phyloP scores from a whole-genome alignment of 2,888 invertebrate genomes.

The Cheilosia vulpina region DNA sequence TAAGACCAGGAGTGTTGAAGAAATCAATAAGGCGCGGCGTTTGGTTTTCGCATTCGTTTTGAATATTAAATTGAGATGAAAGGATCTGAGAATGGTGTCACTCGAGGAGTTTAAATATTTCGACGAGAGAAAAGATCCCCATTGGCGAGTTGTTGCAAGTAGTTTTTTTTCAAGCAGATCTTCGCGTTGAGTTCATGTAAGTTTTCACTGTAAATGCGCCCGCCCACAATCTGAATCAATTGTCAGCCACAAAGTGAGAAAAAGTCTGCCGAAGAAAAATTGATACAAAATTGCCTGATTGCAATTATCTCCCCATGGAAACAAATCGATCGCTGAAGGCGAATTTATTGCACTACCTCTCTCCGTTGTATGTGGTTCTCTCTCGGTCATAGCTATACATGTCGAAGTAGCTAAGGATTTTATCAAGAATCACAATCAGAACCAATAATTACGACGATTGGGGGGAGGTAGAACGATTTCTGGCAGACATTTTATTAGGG shows the following conservation, averaged over 20 bases:
- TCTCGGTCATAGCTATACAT: too few relatives aligned
- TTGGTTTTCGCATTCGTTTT: constrained; percentile 34
- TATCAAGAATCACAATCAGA: constrained; percentile 28
- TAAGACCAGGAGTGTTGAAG: background rate
- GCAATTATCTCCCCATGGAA: background rate
- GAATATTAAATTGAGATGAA: constrained; percentile 38
- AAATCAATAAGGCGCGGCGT: constrained; percentile 50
- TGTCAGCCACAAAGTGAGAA: too few relatives aligned
- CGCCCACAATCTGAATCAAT: too few relatives aligned
- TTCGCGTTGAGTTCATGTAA: too few relatives aligned
- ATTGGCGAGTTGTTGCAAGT: too few relatives aligned
- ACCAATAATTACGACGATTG: constrained; percentile 7
- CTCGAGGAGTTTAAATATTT: constrained; percentile 7
- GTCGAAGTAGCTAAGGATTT: background rate
- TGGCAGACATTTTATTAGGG: background rate
- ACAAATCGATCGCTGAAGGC: background rate
- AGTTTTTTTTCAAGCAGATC: too few relatives aligned
- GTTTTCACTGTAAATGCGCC: too few relatives aligned
- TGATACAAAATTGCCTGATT: background rate
- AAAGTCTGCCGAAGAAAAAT: too few relatives aligned
- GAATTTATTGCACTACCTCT: background rate
- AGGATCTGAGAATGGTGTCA: background rate
- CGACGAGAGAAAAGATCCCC: background rate
- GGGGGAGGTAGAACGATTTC: background rate
- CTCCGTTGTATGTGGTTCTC: background rate